A percentile compares a stretch with the other conserved stretches of the same genome.
phyloP scores from a whole-genome alignment of 2,113 vertebrate genomes.

The Trachemys scripta region DNA sequence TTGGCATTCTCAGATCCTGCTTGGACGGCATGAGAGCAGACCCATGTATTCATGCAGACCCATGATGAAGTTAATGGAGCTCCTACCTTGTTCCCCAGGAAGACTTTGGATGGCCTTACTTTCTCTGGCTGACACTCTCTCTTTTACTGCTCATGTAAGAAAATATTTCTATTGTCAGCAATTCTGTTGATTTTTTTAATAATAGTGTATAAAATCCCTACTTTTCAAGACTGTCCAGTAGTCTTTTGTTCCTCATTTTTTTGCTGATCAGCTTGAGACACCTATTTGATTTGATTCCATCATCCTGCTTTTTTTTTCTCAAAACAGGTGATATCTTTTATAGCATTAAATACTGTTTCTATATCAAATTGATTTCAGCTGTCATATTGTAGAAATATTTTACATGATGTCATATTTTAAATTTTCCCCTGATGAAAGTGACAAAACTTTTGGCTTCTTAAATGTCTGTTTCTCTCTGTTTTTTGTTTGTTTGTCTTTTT shows the following conservation, averaged over 20 bases:
- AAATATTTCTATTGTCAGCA: neutral
- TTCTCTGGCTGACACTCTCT: neutral
- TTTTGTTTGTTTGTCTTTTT: neutral
- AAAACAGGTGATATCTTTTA: neutral
- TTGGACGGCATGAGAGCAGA: neutral
- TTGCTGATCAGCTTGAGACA: neutral
- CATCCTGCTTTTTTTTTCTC: neutral
- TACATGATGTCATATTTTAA: neutral
- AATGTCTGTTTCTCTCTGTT: neutral
- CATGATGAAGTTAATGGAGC: neutral
- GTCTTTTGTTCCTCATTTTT: neutral
- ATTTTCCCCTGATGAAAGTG: neutral
- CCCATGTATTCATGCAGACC: neutral
- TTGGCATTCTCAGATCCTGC: neutral
- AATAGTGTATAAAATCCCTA: neutral
- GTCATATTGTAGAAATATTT: neutral
- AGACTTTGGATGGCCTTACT: neutral
- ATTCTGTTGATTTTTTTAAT: neutral
- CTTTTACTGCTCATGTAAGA: neutral
- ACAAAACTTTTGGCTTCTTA: neutral
- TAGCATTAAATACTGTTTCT: neutral
- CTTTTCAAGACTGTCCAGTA: neutral
- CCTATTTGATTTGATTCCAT: neutral
- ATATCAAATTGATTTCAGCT: neutral
- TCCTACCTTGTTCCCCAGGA: neutral